Evolutionary conservation across 2,113 vertebrate species (phyloP).

Genomic region (Nymphicus hollandicus): DNA sequence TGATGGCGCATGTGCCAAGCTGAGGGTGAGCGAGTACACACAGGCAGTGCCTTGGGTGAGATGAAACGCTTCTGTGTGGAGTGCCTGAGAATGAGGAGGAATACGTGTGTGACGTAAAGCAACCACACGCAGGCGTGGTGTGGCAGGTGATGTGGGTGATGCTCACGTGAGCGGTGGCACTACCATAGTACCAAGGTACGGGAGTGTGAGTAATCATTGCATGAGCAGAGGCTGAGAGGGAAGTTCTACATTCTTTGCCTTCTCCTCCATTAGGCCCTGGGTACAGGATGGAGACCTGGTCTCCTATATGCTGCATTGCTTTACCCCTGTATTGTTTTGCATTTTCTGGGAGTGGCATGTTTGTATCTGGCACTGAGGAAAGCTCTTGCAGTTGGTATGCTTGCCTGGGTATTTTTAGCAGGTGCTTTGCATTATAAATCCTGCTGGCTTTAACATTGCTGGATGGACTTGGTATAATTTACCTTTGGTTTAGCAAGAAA

Average conservation of each 20-base stretch:
- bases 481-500: constrained; percentile 75
- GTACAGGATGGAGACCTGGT: neutral
- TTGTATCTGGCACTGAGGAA: constrained; percentile 1
- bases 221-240: neutral
- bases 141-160: neutral
- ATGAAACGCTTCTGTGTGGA: accelerated
- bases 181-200: neutral
- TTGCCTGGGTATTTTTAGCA: constrained; percentile 67
- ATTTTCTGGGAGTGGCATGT: neutral
- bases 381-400: constrained; percentile 33
- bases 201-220: neutral
- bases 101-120: accelerated
- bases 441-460: constrained; percentile 42
- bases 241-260: neutral
- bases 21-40: neutral
- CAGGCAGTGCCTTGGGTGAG: neutral
- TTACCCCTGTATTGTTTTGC: neutral
- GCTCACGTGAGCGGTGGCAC: neutral
- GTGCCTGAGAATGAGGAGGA: neutral
- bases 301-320: neutral
- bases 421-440: constrained; percentile 61
- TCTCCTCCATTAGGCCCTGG: neutral
- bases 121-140: accelerated
- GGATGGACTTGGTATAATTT: constrained; percentile 64
- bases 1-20: accelerated